These are phyloP conservation scores for Phocides pigmalion DNA, from an alignment of 1,140 invertebrate genomes.

Conservation along the genomic window DNA sequence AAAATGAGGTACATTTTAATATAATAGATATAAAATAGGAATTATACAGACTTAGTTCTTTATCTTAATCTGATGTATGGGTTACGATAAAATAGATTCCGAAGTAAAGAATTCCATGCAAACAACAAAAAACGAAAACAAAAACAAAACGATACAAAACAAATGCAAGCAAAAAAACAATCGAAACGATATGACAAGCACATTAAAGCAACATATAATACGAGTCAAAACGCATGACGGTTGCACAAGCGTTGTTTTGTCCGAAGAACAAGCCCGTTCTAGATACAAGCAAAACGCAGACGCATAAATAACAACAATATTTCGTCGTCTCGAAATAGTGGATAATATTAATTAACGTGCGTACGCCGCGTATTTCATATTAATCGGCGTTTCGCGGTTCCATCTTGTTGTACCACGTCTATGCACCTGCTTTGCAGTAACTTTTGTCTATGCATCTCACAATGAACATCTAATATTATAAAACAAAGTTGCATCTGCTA, in stretches of 20 bases:
- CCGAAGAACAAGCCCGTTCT: conserved; percentile 29
- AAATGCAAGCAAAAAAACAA: neutral
- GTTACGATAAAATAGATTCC: too few relatives aligned
- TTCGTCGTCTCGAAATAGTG: conserved; percentile 52
- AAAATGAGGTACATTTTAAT: too few relatives aligned
- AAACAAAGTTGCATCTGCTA: too few relatives aligned
- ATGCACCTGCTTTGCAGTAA: conserved; percentile 50
- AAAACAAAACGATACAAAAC: too few relatives aligned
- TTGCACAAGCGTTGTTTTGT: conserved; percentile 31
- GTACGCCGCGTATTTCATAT: conserved; percentile 54
- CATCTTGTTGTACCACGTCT: neutral
- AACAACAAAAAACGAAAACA: too few relatives aligned
- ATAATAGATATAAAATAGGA: too few relatives aligned
- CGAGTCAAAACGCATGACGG: conserved; percentile 9
- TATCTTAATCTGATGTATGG: too few relatives aligned
- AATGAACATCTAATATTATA: neutral
- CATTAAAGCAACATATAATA: neutral
- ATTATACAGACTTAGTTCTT: too few relatives aligned
- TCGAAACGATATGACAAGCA: neutral
- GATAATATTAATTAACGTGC: conserved; percentile 55
- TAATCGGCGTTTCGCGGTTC: conserved; percentile 58
- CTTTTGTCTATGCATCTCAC: neutral
- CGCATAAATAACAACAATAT: conserved; percentile 58
- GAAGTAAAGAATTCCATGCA: too few relatives aligned
- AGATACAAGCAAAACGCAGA: conserved; percentile 35